Evolutionary conservation across 2,113 vertebrate genomes (phyloP).

Genomic region (Cavia porcellus): DNA sequence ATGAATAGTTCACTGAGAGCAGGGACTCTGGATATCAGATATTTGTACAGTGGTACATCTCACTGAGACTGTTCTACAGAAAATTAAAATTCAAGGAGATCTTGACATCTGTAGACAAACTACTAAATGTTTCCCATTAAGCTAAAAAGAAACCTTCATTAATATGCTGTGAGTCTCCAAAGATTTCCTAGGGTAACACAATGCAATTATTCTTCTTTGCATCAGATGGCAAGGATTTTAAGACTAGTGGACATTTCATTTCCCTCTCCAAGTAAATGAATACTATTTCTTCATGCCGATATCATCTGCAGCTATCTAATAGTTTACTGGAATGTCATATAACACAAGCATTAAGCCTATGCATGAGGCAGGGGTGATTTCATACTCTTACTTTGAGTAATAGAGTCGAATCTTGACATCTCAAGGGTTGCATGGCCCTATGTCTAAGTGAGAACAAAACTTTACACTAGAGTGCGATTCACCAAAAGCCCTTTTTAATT

Average conservation of each 20-base stretch:
- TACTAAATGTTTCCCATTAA: not conserved
- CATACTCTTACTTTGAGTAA: not conserved
- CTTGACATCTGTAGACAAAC: not conserved
- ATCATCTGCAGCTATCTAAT: not conserved
- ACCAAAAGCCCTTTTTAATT: not conserved
- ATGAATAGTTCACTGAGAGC: not conserved
- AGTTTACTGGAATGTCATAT: not conserved
- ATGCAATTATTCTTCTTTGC: not conserved
- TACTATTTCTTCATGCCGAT: not conserved
- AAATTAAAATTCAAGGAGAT: not conserved
- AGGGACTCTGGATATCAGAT: not conserved
- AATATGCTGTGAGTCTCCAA: constrained; percentile 13
- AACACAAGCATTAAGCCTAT: not conserved
- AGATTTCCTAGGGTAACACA: not conserved
- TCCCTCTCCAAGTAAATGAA: not conserved
- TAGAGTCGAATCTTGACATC: not conserved
- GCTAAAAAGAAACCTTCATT: not conserved
- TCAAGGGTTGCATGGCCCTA: not conserved
- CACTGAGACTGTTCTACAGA: not conserved
- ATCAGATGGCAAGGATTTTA: not conserved
- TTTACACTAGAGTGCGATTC: not conserved
- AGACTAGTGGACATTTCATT: not conserved
- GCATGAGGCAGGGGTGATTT: not conserved
- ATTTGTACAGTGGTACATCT: not conserved
- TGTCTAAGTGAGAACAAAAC: not conserved